phyloP scores from a whole-genome alignment of 2,888 invertebrate species.

The Dolichomitus sp. region DNA sequence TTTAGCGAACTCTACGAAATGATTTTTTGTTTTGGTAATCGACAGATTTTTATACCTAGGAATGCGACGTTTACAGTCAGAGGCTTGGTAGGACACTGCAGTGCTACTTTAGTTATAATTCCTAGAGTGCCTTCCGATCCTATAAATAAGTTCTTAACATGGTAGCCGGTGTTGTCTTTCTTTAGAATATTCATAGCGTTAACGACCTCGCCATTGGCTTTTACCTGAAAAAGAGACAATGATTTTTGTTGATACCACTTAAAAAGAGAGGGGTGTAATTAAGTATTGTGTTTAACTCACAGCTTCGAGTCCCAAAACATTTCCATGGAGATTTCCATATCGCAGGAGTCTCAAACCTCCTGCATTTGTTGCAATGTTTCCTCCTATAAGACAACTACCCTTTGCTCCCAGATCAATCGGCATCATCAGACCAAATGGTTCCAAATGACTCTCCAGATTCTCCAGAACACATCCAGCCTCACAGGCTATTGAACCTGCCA shows the following conservation, averaged over 20 bases:
- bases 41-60: slow-evolving; percentile 91
- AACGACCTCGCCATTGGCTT: slow-evolving; percentile 94
- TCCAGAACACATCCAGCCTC: slow-evolving; percentile 98
- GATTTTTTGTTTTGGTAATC: neutral
- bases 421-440: slow-evolving; percentile 93
- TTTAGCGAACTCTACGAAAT: neutral
- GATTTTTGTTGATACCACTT: slow-evolving; percentile 6
- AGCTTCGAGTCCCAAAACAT: slow-evolving; percentile 96
- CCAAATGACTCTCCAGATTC: slow-evolving; percentile 92
- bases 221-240: slow-evolving; percentile 88
- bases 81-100: slow-evolving; percentile 96
- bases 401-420: slow-evolving; percentile 99
- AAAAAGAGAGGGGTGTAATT: neutral
- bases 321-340: slow-evolving; percentile 98
- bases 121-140: slow-evolving; percentile 99
- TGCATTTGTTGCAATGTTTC: slow-evolving; percentile 98
- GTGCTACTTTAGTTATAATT: slow-evolving; percentile 96
- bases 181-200: slow-evolving; percentile 95
- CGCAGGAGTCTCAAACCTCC: slow-evolving; percentile 97
- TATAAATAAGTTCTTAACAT: slow-evolving; percentile 98
- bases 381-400: slow-evolving; percentile 98
- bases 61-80: slow-evolving; percentile 95
- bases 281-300: slow-evolving; percentile 87
- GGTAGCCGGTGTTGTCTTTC: slow-evolving; percentile 99
- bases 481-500: slow-evolving; percentile 91